Base-by-base conservation (phyloP, 35 echinoderm and acorn worm species). In the Chiridota heheva region DNA sequence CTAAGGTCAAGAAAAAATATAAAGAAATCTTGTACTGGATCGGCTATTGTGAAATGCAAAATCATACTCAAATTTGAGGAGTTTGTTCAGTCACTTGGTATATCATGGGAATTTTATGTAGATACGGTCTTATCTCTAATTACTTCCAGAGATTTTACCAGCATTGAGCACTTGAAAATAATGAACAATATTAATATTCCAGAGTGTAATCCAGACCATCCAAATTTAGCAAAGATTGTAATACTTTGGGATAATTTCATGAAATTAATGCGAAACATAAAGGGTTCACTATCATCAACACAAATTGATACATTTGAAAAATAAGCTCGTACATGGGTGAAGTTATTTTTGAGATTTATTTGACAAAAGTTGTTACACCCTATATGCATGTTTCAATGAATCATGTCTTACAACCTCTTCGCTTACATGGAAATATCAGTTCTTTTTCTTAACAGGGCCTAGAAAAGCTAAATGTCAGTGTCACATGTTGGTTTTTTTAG, bases 131-230 rank as follows among this genome's bases (percentile, higher is more conserved):
- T n/a, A n/a, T n/a, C n/a, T n/a, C n/a, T n/a, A n/a, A n/a, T n/a
- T n/a, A n/a, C n/a, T n/a, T n/a, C n/a, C n/a, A n/a, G n/a, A n/a
- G n/a, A n/a, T n/a, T n/a, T n/a, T n/a, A n/a, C n/a, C n/a, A n/a
- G n/a, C n/a, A n/a, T n/a, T n/a, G n/a, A n/a, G n/a, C n/a, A n/a
- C n/a, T n/a, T n/a, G n/a, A n/a, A n/a, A n/a, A n/a, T n/a, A n/a
- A n/a, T n/a, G n/a, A n/a, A n/a, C n/a, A 2, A 60, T 1, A 5
- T 2, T 0, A 48, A 73, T 73, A 12, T 31, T 48, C 26, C 24
- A 48, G 13, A 12, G 17, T 73, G 69, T 48, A 49, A 73, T 73
- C 69, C 69, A 30, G 69, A 12, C 1, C 69, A 73, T 73, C 69
- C 69, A 48, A 73, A 73, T 48, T 32, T 73, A 28, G 42, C 28